Percentiles rank a stretch among this genome's conserved stretches.
Evolutionary conservation across 37 sponge, comb jelly and placozoan species (phyloP).

Genomic region (Beroe ovata): DNA sequence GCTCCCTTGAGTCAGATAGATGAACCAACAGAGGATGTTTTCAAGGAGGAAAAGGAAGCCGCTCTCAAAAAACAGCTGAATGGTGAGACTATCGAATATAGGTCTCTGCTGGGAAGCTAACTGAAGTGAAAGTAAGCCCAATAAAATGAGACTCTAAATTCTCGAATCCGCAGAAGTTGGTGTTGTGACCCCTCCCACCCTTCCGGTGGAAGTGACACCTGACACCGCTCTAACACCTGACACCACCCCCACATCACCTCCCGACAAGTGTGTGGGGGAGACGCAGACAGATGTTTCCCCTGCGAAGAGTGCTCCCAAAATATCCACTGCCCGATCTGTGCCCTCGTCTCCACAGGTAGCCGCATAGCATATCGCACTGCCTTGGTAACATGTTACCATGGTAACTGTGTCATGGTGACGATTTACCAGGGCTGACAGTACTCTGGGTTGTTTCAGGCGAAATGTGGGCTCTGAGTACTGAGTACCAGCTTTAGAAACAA

Average conservation of each 20-base stretch:
- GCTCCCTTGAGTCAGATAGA: constrained; percentile 65
- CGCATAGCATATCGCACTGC: background rate
- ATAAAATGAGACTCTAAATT: no score
- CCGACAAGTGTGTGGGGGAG: constrained; percentile 26
- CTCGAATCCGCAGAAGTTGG: no score
- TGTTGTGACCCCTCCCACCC: background rate
- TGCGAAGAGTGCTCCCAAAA: background rate
- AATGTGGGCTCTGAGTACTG: constrained; percentile 5
- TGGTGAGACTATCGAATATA: no score
- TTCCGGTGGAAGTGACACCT: no score
- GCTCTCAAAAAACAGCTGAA: constrained; percentile 51
- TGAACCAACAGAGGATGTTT: constrained; percentile 65
- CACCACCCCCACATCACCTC: background rate
- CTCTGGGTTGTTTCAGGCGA: constrained; percentile 1
- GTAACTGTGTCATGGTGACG: no score
- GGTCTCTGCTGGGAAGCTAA: no score
- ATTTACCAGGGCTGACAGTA: background rate
- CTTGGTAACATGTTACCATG: no score
- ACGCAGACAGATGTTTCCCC: constrained; percentile 17
- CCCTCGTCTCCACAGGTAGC: constrained; percentile 39
- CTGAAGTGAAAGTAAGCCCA: no score
- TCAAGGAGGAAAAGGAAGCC: constrained; percentile 50
- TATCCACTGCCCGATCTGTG: background rate
- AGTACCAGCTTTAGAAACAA: constrained; percentile 9
- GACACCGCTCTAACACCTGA: no score